Percentiles rank a stretch among this genome's conserved stretches.
Evolutionary conservation across 2,888 invertebrate species (phyloP).

Genomic region (Corbicula japonica): DNA sequence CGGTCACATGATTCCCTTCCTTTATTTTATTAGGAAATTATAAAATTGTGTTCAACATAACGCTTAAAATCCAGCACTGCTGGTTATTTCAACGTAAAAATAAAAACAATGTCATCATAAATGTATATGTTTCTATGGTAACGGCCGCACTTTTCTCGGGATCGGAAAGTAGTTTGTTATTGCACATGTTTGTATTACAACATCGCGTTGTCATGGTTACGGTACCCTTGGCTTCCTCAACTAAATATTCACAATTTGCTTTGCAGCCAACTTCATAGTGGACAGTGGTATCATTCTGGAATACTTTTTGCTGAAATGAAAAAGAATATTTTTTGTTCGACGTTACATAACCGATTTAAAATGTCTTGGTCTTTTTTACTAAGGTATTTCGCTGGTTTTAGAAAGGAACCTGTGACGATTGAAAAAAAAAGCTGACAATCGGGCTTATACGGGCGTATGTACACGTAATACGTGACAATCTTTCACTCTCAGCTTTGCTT

Average conservation of each 20-base stretch:
- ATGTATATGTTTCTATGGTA: too few relatives aligned
- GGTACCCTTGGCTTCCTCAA: constrained; percentile 1
- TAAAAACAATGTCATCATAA: too few relatives aligned
- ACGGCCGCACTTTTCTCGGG: constrained; percentile 3
- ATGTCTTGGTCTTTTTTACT: background rate
- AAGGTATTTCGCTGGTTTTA: background rate
- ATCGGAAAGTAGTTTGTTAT: constrained; percentile 1
- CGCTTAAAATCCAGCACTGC: too few relatives aligned
- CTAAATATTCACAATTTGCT: constrained; percentile 5
- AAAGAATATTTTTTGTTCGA: background rate
- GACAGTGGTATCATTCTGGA: background rate
- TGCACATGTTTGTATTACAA: constrained; percentile 18
- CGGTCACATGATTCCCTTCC: too few relatives aligned
- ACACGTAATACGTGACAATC: background rate
- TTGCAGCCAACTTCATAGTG: constrained; percentile 15
- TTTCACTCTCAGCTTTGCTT: background rate
- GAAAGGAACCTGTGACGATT: background rate
- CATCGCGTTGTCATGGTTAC: constrained; percentile 17
- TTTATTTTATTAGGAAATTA: too few relatives aligned
- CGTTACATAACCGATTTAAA: background rate
- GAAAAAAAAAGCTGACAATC: background rate
- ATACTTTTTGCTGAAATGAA: constrained; percentile 27
- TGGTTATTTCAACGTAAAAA: too few relatives aligned
- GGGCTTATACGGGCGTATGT: background rate
- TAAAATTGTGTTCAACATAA: too few relatives aligned